Evolutionary conservation across 2,888 invertebrate genomes (phyloP), one percentile per base, ranked within the genome.

Genomic region (Alloplasta piceator): DNA sequence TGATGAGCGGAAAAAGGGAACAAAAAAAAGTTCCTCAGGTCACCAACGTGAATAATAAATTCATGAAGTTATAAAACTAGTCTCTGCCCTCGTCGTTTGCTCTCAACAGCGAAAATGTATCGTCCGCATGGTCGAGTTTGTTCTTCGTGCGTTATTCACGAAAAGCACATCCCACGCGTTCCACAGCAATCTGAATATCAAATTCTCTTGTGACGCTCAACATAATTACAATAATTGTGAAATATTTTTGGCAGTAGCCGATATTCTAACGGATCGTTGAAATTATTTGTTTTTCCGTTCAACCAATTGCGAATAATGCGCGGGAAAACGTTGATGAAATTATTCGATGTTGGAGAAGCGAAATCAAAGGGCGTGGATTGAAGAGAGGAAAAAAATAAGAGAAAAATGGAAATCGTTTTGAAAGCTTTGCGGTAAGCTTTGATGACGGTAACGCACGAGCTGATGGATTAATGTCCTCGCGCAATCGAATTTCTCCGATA

Each of bases 401-500:
- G 36, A 46, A 56, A 52, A 41, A 41, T 16, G 16, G 26, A 39
- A 39, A 63, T 63, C 16, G 10, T n/a, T 7, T 38, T 63, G 43
- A n/a, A 46, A 73, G 46, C 56, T 36, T 7, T 1, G 38, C 52
- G 46, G 64, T 64, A 73, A 64, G 73, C 9, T 46, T 6, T 4
- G 12, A 50, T 14, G 58, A n/a, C 14, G 38, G 7, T 66, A 66
- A 68, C 10, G 64, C 14, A 9, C 41, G 55, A 64, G 56, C 55
- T 55, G 6, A 26, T 55, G 6, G n/a, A 6, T 7, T 12, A 5
- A 50, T 5, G 52, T 6, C 16, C 38, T 26, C 39, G 2, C 70
- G 79, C 55, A 75, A 80, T 72, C 67, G 48, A 55, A 71, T 67
- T 75, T 67, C 14, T n/a, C 75, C 3, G 75, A 70, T 67, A 71